Conservation (phyloP, 2,113 vertebrate genomes). For the Megaceryle maxima region DNA sequence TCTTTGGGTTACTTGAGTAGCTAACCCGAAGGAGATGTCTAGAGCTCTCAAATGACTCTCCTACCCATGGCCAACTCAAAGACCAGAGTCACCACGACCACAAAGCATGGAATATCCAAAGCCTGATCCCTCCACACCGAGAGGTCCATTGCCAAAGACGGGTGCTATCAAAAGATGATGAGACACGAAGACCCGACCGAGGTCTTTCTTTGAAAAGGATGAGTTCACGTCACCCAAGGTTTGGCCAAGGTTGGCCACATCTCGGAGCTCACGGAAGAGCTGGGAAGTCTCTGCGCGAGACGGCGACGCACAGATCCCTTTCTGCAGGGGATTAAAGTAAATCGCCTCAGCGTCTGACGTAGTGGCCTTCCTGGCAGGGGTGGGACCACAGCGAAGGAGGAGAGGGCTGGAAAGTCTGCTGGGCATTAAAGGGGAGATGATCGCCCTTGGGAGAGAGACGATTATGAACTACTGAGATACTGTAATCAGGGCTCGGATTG, state of each 20-base stretch:
- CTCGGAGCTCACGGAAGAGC: background rate
- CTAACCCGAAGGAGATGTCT: background rate
- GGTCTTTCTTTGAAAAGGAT: background rate
- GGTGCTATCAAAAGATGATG: too few species aligned
- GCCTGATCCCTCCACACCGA: rapidly evolving
- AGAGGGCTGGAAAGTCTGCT: constrained; percentile 20
- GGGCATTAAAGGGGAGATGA: constrained; percentile 16
- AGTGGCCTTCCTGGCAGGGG: constrained; percentile 20
- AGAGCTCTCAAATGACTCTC: background rate
- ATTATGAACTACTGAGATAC: constrained; percentile 62
- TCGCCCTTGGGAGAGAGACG: constrained; percentile 71
- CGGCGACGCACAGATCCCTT: background rate
- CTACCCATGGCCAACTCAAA: background rate
- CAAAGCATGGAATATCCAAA: rapidly evolving
- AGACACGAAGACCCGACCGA: background rate
- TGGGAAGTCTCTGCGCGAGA: background rate
- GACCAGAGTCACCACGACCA: background rate
- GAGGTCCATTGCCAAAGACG: background rate
- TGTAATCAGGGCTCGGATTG: constrained; percentile 72
- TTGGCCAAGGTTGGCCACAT: background rate
- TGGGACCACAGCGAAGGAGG: background rate
- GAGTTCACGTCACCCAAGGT: background rate
- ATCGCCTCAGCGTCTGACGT: constrained; percentile 60
- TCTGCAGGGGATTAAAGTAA: constrained; percentile 61
- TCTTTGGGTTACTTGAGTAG: background rate